Evolutionary conservation across 2,113 vertebrate genomes (phyloP).

Genomic region (Lates calcarifer): DNA sequence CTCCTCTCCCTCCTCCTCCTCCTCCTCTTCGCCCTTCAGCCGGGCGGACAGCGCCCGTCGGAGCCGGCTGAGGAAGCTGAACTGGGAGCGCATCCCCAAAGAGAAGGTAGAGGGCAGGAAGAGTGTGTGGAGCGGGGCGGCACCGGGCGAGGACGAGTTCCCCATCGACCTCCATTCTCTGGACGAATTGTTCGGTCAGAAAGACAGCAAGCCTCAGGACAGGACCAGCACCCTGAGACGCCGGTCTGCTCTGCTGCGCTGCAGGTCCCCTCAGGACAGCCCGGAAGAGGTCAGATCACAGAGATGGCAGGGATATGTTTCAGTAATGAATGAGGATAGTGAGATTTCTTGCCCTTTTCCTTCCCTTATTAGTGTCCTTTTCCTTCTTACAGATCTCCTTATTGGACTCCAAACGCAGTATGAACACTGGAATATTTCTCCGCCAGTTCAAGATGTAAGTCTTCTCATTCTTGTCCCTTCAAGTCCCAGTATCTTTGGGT

Average conservation of each 20-base stretch:
- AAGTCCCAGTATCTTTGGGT: background rate
- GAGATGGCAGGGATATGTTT: background rate
- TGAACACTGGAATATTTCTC: constrained; percentile 90
- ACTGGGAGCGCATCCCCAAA: constrained; percentile 88
- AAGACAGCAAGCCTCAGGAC: constrained; percentile 74
- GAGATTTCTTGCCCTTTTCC: background rate
- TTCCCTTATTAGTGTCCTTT: constrained; percentile 11
- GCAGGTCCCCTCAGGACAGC: constrained; percentile 77
- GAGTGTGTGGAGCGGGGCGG: constrained; percentile 83
- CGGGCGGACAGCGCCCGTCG: constrained; percentile 67
- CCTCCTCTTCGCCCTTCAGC: constrained; percentile 60
- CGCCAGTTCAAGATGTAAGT: constrained; percentile 89
- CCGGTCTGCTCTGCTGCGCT: constrained; percentile 62
- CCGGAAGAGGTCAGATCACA: constrained; percentile 76
- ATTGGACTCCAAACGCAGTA: constrained; percentile 87
- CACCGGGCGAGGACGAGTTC: constrained; percentile 79
- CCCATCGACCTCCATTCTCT: constrained; percentile 84
- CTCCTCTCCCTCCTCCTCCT: constrained; percentile 32
- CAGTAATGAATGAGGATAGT: background rate
- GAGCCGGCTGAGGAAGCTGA: constrained; percentile 84
- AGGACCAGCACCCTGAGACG: constrained; percentile 66
- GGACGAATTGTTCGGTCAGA: constrained; percentile 86
- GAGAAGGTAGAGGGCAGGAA: constrained; percentile 85
- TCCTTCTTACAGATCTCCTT: constrained; percentile 80
- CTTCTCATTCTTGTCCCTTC: no score